These are phyloP conservation scores for Drosophila recens DNA, from an alignment of 2,888 invertebrate species.

Conservation along the genomic window DNA sequence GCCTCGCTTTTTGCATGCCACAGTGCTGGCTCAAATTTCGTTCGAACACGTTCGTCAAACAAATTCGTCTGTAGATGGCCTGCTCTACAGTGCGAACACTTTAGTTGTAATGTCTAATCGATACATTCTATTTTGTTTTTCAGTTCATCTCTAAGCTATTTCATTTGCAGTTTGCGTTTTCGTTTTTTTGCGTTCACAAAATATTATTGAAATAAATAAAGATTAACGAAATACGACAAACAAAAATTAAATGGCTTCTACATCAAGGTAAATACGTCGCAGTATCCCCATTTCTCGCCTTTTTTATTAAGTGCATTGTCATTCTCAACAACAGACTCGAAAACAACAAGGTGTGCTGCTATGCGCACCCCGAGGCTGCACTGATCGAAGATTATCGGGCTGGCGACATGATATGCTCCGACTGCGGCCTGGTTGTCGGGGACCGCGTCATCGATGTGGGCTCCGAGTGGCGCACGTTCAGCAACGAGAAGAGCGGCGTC, in stretches of 20 bases:
- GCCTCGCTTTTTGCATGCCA: no score
- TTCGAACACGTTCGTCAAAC: no score
- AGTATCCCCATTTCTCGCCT: background rate
- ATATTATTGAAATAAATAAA: constrained; percentile 11
- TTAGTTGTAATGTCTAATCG: constrained; percentile 8
- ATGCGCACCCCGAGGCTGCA: constrained; percentile 97
- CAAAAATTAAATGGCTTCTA: constrained; percentile 64
- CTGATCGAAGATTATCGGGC: constrained; percentile 98
- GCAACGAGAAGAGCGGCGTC: constrained; percentile 98
- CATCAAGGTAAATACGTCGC: constrained; percentile 59
- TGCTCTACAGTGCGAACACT: constrained; percentile 1
- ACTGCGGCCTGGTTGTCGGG: constrained; percentile 99
- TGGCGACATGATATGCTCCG: constrained; percentile 99
- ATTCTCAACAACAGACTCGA: constrained; percentile 73
- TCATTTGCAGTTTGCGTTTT: constrained; percentile 31
- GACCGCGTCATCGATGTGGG: constrained; percentile 99
- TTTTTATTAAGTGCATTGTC: constrained; percentile 5
- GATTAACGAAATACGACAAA: background rate
- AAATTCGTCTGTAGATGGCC: no score
- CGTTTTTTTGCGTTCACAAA: background rate
- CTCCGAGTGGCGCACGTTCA: constrained; percentile 99
- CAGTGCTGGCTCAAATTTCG: no score
- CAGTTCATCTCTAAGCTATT: constrained; percentile 23
- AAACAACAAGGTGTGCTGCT: constrained; percentile 93
- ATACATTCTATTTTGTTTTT: constrained; percentile 2